These are phyloP conservation scores for Pycnonotus jocosus DNA, from an alignment of 2,113 vertebrate genomes.

Conservation along the genomic window DNA sequence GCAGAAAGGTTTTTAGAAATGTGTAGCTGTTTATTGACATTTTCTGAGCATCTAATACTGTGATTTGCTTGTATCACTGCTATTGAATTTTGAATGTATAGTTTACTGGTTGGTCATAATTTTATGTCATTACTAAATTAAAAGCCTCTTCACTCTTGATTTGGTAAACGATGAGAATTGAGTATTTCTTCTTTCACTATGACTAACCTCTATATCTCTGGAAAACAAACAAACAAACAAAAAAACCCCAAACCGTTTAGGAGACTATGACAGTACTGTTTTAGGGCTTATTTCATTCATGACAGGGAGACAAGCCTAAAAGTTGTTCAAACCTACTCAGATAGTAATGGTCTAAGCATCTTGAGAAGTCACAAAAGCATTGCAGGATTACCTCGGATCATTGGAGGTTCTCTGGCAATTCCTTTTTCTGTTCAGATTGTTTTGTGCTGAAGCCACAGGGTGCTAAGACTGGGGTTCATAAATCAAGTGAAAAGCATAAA, in stretches of 20 bases:
- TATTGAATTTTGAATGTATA: not conserved
- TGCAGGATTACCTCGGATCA: not conserved
- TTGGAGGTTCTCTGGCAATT: not conserved
- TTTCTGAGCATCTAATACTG: not conserved
- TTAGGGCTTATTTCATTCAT: not conserved
- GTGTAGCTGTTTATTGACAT: not conserved
- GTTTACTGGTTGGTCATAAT: not conserved
- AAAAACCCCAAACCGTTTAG: too few species aligned
- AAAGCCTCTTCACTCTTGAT: not conserved
- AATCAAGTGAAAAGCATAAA: not conserved
- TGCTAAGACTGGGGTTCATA: not conserved
- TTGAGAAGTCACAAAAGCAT: not conserved
- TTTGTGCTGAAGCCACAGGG: not conserved
- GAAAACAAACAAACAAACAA: too few species aligned
- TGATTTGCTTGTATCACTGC: not conserved
- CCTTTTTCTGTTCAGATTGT: not conserved
- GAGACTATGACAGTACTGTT: not conserved
- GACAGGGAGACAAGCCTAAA: not conserved
- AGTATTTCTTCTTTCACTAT: not conserved
- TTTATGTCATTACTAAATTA: not conserved
- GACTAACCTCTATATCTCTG: not conserved
- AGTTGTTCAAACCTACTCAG: not conserved
- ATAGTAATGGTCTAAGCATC: not conserved
- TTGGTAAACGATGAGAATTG: not conserved
- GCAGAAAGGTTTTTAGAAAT: not conserved